Evolutionary conservation across 2,888 invertebrate species (phyloP).

Genomic region (Pimpla rufipes): DNA sequence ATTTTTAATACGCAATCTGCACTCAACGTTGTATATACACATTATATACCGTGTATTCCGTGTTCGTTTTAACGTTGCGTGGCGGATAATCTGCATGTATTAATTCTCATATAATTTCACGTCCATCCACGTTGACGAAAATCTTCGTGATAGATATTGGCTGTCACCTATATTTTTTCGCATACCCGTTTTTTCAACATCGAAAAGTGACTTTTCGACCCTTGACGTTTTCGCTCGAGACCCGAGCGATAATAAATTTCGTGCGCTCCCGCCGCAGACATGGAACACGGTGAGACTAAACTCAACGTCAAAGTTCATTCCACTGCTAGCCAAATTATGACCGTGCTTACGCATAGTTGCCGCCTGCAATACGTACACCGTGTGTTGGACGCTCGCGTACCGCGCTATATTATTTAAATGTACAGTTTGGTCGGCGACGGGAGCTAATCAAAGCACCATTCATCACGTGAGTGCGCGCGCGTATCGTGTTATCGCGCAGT

Average conservation of each 20-base stretch:
- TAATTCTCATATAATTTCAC: too few species aligned
- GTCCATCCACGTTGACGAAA: too few species aligned
- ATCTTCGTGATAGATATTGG: background rate
- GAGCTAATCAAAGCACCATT: constrained; percentile 30
- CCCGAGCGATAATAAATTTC: background rate
- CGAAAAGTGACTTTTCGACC: background rate
- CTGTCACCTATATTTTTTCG: background rate
- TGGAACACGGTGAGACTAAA: background rate
- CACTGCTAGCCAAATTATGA: background rate
- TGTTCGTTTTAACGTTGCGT: constrained; percentile 7
- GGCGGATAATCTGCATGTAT: constrained; percentile 37
- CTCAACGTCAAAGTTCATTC: background rate
- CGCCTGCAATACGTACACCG: background rate
- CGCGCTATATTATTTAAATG: constrained; percentile 18
- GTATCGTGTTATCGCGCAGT: background rate
- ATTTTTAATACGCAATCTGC: constrained; percentile 25
- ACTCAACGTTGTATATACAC: background rate
- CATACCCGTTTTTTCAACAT: background rate
- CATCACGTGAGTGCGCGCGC: constrained; percentile 2
- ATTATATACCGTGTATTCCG: constrained; percentile 6
- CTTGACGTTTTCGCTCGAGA: background rate
- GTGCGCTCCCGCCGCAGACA: background rate
- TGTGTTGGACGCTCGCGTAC: background rate
- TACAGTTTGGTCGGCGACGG: background rate
- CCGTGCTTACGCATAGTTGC: background rate